Evolutionary conservation across 1,140 invertebrate species (phyloP), one percentile per base, ranked within the genome.

Genomic region (Magallana angulata): DNA sequence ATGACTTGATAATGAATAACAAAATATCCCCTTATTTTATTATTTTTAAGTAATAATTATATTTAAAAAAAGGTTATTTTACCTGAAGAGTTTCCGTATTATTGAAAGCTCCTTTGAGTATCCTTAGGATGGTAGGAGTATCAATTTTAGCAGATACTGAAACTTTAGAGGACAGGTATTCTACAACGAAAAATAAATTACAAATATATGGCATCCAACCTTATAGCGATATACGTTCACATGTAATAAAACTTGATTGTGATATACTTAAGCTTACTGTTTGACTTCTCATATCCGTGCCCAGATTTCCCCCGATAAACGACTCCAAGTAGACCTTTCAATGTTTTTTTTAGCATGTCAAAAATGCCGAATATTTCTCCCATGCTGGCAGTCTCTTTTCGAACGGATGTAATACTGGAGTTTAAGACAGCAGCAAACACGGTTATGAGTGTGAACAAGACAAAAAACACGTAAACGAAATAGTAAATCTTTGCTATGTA

Each of bases 391-490:
- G 89, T 57, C 71, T 91, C 87, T 1, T 84, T 30, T 12, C 81
- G 84, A 5, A 90, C 91, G 18, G 89, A 62, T 57, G 89, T 82
- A 56, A 92, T 92, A 64, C 91, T 97, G 90, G 97, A 97, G 92
- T 97, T 97, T 82, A 97, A 97, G 85, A 97, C 97, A 62, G 97
- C 97, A 90, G 97, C 93, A 91, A 97, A 97, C 97, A 97, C 97
- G 90, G 97, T 97, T 95, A 97, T 92, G 24, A 97, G 92, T 68
- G 97, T 96, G 90, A 97, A 97, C 93, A 97, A 97, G 1, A 97
- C 97, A 87, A 97, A 96, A 92, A 97, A 96, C 18, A 97, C 97
- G 89, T 97, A 97, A 1, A 95, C 95, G 3, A 97, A 91, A 92
- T 97, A 97, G 92, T 96, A 97, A 36, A 97, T 95, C n/a, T 97